Percentiles rank a stretch among this genome's conserved stretches.
These are phyloP conservation scores for Petrolisthes manimaculis DNA, from an alignment of 2,888 invertebrate species.

Conservation along the genomic window DNA sequence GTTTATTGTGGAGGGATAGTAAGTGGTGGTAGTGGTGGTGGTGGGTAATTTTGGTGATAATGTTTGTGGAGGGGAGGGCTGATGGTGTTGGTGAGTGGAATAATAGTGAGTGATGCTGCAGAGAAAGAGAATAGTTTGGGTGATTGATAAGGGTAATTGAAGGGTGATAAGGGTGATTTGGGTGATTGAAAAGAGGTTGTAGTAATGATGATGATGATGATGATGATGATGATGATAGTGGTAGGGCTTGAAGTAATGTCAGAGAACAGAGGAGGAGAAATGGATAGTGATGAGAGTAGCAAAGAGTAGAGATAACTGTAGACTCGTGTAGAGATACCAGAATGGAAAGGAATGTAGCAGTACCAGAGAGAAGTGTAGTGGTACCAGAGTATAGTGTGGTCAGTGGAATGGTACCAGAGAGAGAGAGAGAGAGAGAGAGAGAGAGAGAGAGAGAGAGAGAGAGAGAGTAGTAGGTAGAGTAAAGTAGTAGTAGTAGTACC, in stretches of 20 bases:
- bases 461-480: too few species aligned
- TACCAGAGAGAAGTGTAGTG: neutral
- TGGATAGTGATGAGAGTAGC: neutral
- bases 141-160: too few species aligned
- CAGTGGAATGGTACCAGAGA: neutral
- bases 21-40: neutral
- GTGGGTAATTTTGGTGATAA: neutral
- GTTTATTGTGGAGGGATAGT: neutral
- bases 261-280: neutral
- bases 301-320: neutral
- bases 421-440: too few species aligned
- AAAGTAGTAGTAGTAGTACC: too few species aligned
- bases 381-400: neutral
- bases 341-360: neutral
- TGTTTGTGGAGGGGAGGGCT: neutral
- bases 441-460: too few species aligned
- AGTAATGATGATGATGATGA: conserved; percentile 18
- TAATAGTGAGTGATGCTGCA: too few species aligned
- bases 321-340: neutral
- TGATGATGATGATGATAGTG: conserved; percentile 14
- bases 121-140: too few species aligned
- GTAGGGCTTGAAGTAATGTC: neutral
- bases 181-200: too few species aligned
- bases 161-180: too few species aligned
- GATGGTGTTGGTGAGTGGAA: neutral